Evolutionary conservation across 2,113 vertebrate species (phyloP).

Genomic region (Empidonax alnorum): DNA sequence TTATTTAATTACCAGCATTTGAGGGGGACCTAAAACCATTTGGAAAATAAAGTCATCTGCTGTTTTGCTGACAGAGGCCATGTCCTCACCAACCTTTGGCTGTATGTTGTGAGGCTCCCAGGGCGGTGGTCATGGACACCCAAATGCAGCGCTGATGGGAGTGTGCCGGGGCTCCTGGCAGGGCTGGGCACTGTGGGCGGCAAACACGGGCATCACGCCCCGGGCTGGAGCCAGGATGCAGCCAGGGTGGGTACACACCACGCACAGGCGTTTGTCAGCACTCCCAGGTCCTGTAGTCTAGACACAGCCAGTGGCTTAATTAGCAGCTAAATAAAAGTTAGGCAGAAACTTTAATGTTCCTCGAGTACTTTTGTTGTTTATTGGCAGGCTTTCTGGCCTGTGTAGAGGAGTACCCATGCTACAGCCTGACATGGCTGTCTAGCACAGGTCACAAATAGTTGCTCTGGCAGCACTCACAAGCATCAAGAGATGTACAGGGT

Average conservation of each 20-base stretch:
- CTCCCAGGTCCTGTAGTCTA: not conserved
- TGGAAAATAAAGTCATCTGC: not conserved
- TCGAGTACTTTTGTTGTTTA: not conserved
- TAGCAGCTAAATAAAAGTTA: slow-evolving; percentile 27
- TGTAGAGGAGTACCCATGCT: not conserved
- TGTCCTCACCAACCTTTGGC: not conserved
- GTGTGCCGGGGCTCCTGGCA: accelerated
- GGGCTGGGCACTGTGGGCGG: accelerated
- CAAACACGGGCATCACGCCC: accelerated
- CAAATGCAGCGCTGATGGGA: accelerated
- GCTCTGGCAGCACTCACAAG: too few relatives aligned
- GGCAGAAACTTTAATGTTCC: slow-evolving; percentile 14
- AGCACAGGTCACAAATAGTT: accelerated
- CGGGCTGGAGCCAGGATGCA: not conserved
- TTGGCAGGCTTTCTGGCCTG: not conserved
- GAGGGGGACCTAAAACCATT: not conserved
- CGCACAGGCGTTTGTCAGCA: not conserved
- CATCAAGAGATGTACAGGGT: not conserved
- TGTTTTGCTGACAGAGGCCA: accelerated
- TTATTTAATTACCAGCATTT: not conserved
- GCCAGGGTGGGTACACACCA: not conserved
- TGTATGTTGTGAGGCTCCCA: accelerated
- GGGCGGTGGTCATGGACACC: accelerated
- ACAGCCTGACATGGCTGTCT: accelerated
- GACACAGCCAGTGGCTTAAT: slow-evolving; percentile 18